Evolutionary conservation across 2,797 vertebrate genomes (phyloP), one percentile per base, ranked within the genome.

Genomic region (Periparus ater): DNA sequence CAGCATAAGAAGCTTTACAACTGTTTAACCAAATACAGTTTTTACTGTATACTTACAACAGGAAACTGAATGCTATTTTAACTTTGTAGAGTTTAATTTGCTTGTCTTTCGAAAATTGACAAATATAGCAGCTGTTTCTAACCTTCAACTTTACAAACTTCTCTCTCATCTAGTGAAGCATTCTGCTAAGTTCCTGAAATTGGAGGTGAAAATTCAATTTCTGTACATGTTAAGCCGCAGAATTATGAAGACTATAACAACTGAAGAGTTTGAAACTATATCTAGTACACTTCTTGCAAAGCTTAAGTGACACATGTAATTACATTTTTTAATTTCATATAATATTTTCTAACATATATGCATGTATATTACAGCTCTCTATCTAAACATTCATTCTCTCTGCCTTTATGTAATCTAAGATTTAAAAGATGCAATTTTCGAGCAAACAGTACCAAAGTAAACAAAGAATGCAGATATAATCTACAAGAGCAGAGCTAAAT

Each of bases 11-110:
- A 85, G 53, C 40, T 94, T 96, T 84, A 85, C 74, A 96, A 92
- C 66, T 96, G 74, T 97, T 97, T 97, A 95, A 94, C 94, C 94
- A 88, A 97, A 96, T 50, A n/a, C 23, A 6, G 89, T 97, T 89
- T 1, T 68, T 95, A 68, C 75, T 95, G 67, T 68, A 76, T 60
- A 89, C 61, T 47, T 92, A 65, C 82, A 91, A 70, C 74, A 89
- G 93, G 78, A 74, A 95, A 92, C 23, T 93, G 61, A 94, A 96
- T 92, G 38, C 25, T 92, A 32, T 66, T 88, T 50, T 92, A 93
- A 4, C 22, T 93, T 88, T 94, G 32, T 53, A 93, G 61, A 77
- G 76, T 74, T 95, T 93, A 80, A 92, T 89, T 95, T 96, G 50
- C 50, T 58, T 94, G 42, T 92, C 83, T 96, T 88, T 61, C 95